These are phyloP conservation scores for Ibidorhyncha struthersii DNA, from an alignment of 2,113 vertebrate species.

Conservation along the genomic window DNA sequence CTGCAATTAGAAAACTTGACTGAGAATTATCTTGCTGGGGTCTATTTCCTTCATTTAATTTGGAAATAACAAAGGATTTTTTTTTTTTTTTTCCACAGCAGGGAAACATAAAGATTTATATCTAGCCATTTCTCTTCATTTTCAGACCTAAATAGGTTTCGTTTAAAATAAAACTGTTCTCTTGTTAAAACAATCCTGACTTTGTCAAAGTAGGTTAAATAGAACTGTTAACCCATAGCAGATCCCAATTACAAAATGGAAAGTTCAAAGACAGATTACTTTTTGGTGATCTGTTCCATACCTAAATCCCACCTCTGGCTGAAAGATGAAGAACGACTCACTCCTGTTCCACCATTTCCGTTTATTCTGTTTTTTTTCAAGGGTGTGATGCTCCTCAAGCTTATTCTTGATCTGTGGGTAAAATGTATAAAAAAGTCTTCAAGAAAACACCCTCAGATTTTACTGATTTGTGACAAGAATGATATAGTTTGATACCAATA, in stretches of 20 bases:
- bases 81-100: not conserved
- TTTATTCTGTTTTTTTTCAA: not conserved
- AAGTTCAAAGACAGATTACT: not conserved
- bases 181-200: not conserved
- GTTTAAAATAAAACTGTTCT: not conserved
- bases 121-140: not conserved
- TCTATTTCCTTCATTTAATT: not conserved
- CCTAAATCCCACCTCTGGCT: not conserved
- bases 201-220: not conserved
- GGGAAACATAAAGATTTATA: not conserved
- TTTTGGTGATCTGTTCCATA: not conserved
- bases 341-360: not conserved
- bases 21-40: not conserved
- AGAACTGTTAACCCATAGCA: not conserved
- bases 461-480: not conserved
- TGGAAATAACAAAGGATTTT: not conserved
- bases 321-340: not conserved
- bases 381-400: fast-evolving
- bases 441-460: not conserved
- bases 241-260: not conserved
- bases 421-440: not conserved
- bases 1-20: not conserved
- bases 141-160: not conserved
- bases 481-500: not conserved
- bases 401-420: not conserved